phyloP scores from a whole-genome alignment of 2,113 vertebrate genomes.

The Corythoichthys haematopterus region DNA sequence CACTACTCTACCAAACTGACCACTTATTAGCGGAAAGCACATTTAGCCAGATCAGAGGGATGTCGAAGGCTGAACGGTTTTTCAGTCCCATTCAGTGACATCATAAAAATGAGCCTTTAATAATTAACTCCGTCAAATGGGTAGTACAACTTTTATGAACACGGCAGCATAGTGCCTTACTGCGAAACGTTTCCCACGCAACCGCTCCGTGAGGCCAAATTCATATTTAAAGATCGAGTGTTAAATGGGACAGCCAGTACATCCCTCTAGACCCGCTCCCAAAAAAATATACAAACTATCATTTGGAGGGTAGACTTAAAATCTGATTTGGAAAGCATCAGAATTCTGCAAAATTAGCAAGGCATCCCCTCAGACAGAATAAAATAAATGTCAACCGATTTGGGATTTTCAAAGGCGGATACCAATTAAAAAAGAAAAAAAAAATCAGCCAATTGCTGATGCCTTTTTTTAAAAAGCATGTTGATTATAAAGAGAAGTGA shows the following conservation, averaged over 20 bases:
- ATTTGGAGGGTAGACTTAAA: constrained; percentile 40
- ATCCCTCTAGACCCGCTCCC: constrained; percentile 51
- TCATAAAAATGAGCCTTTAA: constrained; percentile 59
- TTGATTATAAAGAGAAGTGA: too few species aligned
- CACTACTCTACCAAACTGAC: not conserved
- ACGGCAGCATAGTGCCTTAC: constrained; percentile 46
- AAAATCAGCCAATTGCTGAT: too few species aligned
- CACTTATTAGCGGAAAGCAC: constrained; percentile 3
- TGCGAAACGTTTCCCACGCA: constrained; percentile 46
- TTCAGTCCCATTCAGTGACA: constrained; percentile 41
- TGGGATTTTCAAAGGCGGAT: too few species aligned
- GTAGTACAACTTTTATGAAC: constrained; percentile 69
- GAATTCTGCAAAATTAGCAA: constrained; percentile 29
- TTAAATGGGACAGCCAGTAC: constrained; percentile 39
- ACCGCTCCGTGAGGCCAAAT: constrained; percentile 45
- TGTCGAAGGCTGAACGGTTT: constrained; percentile 14
- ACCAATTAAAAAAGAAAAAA: too few species aligned
- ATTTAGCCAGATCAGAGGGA: constrained; percentile 3
- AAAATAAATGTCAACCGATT: too few species aligned
- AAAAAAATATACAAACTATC: constrained; percentile 35
- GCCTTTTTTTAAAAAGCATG: too few species aligned
- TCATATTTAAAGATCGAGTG: constrained; percentile 57
- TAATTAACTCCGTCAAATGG: constrained; percentile 66
- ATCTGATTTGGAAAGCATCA: constrained; percentile 28
- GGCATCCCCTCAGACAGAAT: not conserved